Evolutionary conservation across 2,797 vertebrate species (phyloP), one percentile per base, ranked within the genome.

Genomic region (Melanotaenia parkinsoni): DNA sequence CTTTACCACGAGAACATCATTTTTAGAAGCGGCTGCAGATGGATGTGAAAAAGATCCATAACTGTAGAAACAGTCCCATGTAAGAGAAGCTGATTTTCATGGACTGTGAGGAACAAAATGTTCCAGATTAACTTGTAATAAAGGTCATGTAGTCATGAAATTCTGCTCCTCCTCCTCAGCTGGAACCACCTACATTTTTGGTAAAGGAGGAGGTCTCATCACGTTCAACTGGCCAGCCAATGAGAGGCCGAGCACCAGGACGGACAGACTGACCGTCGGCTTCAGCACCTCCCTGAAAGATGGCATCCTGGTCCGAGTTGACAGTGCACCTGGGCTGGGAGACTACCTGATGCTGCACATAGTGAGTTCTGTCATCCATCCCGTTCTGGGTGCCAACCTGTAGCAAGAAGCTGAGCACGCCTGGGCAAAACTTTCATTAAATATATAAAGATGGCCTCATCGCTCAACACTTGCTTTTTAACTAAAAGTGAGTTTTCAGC

Each of bases 211-310:
- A 40, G 98, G 98, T 50, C 96, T 98, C 70, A 98, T 99, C 70
- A 92, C 96, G 0, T 99, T 96, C 80, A 96, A 94, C 59, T 99
- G 98, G 98, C 98, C 98, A 0, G 95, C 96, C 51, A 99, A 99
- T 12, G 98, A 99, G 88, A 94, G 97, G 35, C 98, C 98, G 0
- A 99, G 98, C 91, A 99, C 98, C 0, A 96, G 98, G 61, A 98
- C 96, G 0, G 98, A 99, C 91, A 95, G 97, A 54, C 94, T 99
- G 37, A 98, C 98, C 0, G 96, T 99, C 22, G 98, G 98, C 77
- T 99, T 99, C 94, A 99, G 98, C 92, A 99, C 97, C 0, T 98
- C 97, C 0, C 96, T 99, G 79, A 99, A 99, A 86, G 98, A 99
- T 24, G 97, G 97, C 33, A 97, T 99, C 86, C 91, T 99, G 69